These are phyloP conservation scores for Solea senegalensis DNA, from an alignment of 2,113 vertebrate genomes.

Conservation along the genomic window DNA sequence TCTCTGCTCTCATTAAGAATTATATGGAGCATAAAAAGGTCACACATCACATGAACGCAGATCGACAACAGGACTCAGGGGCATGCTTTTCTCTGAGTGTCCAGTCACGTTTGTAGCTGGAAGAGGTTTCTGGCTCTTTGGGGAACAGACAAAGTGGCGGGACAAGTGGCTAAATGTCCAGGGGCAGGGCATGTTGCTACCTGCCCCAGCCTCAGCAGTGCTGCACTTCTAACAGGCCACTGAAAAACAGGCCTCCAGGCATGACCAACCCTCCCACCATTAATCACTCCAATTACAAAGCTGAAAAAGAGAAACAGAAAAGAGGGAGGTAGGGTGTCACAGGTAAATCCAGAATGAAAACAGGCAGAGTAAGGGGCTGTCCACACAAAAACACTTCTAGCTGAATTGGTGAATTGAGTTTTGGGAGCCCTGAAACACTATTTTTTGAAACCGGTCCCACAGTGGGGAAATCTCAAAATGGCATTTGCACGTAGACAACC, in stretches of 20 bases:
- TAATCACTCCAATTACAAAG: slow-evolving; percentile 83
- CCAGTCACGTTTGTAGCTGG: slow-evolving; percentile 50
- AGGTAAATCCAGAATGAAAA: slow-evolving; percentile 37
- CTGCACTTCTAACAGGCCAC: slow-evolving; percentile 64
- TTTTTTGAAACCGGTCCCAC: no score
- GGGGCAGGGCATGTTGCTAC: slow-evolving; percentile 70
- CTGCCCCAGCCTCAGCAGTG: slow-evolving; percentile 54
- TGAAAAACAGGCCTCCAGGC: slow-evolving; percentile 73
- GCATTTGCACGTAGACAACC: no score
- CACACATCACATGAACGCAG: slow-evolving; percentile 30
- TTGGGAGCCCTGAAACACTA: no score
- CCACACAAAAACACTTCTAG: no score
- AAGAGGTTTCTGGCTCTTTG: slow-evolving; percentile 56
- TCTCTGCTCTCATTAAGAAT: slow-evolving; percentile 51
- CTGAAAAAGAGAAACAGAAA: slow-evolving; percentile 54
- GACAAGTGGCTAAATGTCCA: slow-evolving; percentile 68
- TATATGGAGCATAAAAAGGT: slow-evolving; percentile 46
- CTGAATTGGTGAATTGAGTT: no score
- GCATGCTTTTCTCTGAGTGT: slow-evolving; percentile 29
- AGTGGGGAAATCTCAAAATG: no score
- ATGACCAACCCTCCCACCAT: slow-evolving; percentile 76
- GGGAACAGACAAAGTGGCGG: slow-evolving; percentile 62
- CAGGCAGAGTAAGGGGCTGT: slow-evolving; percentile 1
- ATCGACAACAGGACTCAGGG: slow-evolving; percentile 30
- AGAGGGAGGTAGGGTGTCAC: neutral